These are phyloP conservation scores for Pseudorectes ferrugineus DNA, from an alignment of 2,113 vertebrate genomes.

Conservation along the genomic window DNA sequence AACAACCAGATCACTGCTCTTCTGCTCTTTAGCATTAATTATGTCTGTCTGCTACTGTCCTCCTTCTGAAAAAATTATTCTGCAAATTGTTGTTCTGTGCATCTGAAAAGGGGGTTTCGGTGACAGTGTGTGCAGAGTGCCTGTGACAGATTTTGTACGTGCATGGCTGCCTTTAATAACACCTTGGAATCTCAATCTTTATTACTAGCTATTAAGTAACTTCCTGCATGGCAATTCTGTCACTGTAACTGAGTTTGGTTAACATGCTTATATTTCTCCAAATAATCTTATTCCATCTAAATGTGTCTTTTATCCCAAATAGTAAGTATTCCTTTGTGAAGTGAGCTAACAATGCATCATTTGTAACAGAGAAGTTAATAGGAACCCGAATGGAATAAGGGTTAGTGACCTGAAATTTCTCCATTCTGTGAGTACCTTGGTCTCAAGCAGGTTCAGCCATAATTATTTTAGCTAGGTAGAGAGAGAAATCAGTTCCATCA, in stretches of 20 bases:
- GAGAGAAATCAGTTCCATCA: conserved; percentile 17
- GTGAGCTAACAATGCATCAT: conserved; percentile 22
- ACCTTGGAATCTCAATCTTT: background rate
- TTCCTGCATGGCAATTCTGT: background rate
- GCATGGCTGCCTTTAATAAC: background rate
- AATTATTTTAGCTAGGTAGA: conserved; percentile 40
- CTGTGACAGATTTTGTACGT: background rate
- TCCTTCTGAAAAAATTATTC: background rate
- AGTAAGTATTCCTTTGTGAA: conserved; percentile 18
- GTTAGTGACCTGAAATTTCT: conserved; percentile 29
- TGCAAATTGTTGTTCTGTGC: background rate
- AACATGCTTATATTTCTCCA: background rate
- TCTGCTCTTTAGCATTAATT: background rate
- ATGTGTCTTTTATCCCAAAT: background rate
- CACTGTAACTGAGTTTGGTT: conserved; percentile 10
- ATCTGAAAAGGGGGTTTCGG: background rate
- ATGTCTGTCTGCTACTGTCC: background rate
- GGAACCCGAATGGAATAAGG: background rate
- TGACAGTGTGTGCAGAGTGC: background rate
- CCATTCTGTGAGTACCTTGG: background rate
- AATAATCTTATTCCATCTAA: background rate
- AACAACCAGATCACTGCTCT: background rate
- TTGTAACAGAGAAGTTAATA: conserved; percentile 27
- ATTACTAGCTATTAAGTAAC: conserved; percentile 19
- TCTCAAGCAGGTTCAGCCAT: background rate